Conservation (phyloP, 2,797 vertebrate genomes). For the Paramormyrops hopkinsi region DNA sequence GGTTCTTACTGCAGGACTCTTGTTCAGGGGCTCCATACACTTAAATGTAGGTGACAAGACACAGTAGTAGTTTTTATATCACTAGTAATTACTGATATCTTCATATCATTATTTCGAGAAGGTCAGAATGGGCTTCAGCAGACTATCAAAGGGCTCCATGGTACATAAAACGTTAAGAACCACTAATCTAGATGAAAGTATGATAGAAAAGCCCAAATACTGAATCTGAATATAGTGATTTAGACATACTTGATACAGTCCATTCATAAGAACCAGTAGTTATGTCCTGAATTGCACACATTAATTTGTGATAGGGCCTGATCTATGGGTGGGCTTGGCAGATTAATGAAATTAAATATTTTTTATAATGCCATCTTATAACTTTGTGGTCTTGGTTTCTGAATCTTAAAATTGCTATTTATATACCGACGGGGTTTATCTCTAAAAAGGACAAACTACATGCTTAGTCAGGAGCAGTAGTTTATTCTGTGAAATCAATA, state of each 20-base stretch:
- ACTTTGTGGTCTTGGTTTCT: background rate
- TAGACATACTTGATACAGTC: background rate
- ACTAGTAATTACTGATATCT: background rate
- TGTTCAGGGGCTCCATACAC: background rate
- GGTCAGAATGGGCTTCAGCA: background rate
- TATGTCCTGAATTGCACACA: background rate
- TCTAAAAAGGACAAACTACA: background rate
- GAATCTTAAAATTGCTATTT: background rate
- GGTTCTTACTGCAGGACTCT: background rate
- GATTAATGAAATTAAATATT: background rate
- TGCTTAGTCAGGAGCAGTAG: background rate
- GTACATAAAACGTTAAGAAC: background rate
- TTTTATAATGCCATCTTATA: background rate
- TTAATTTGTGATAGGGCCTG: background rate
- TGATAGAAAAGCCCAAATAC: background rate
- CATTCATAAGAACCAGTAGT: background rate
- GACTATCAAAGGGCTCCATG: background rate
- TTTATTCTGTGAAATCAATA: background rate
- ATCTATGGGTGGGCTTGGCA: background rate
- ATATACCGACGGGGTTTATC: background rate
- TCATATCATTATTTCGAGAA: background rate
- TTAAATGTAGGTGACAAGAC: background rate
- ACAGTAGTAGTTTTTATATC: background rate
- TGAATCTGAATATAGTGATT: background rate
- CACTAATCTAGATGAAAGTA: background rate